Conservation (phyloP, 2,113 vertebrate species). For the Phrynosoma blainvillii region DNA sequence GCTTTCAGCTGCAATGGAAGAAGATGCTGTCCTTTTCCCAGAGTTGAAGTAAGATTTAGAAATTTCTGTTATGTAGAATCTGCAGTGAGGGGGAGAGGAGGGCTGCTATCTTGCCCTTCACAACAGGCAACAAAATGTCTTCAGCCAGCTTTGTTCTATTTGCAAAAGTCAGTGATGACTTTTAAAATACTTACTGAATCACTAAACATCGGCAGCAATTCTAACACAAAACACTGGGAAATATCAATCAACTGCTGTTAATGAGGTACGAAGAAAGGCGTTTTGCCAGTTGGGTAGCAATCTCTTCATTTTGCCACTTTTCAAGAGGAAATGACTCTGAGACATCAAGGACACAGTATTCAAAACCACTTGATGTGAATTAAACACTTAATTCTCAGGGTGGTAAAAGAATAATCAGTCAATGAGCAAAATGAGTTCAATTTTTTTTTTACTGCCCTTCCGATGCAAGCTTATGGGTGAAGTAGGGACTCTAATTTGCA, state of each 20-base stretch:
- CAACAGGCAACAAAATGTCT: neutral
- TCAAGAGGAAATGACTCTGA: neutral
- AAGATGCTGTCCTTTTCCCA: neutral
- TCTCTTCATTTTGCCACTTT: slow-evolving; percentile 1
- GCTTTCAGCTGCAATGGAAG: neutral
- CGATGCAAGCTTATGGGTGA: neutral
- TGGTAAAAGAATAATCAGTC: neutral
- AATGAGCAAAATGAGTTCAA: neutral
- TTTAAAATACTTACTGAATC: neutral
- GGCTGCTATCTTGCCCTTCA: neutral
- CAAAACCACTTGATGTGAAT: slow-evolving; percentile 16
- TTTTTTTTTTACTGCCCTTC: neutral
- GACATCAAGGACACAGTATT: neutral
- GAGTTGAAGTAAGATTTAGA: neutral
- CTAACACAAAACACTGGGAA: neutral
- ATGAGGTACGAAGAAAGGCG: slow-evolving; percentile 6
- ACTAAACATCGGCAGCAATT: neutral
- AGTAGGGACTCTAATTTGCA: neutral
- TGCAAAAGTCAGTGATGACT: neutral
- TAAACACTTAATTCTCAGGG: neutral
- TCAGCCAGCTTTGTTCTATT: neutral
- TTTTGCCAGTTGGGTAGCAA: slow-evolving; percentile 18
- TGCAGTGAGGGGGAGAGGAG: no score
- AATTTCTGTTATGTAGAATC: no score
- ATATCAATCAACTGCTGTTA: slow-evolving; percentile 13